phyloP scores from a whole-genome alignment of 2,113 vertebrate genomes.

The Lepisosteus osseus region DNA sequence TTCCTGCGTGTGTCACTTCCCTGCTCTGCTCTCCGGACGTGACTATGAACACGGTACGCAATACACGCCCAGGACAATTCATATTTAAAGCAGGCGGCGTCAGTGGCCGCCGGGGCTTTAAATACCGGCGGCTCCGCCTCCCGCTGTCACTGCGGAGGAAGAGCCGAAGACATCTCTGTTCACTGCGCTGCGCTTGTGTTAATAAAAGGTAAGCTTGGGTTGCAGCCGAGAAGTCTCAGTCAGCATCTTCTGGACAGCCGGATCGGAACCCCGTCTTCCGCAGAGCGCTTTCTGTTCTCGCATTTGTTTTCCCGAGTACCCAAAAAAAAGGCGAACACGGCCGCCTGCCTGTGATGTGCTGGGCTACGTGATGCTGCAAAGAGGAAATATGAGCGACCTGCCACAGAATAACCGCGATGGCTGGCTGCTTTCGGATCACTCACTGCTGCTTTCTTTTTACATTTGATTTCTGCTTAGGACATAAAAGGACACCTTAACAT shows the following conservation, averaged over 20 bases:
- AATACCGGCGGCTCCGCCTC: conserved; percentile 27
- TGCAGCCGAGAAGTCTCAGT: too few relatives aligned
- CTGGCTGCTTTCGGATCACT: too few relatives aligned
- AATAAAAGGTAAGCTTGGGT: too few relatives aligned
- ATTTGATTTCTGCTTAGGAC: too few relatives aligned
- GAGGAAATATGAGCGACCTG: background rate
- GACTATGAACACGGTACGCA: conserved; percentile 37
- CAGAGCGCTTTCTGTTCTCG: too few relatives aligned
- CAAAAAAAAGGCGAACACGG: too few relatives aligned
- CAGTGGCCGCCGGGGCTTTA: conserved; percentile 29
- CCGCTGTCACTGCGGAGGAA: conserved; percentile 36
- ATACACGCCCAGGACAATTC: conserved; percentile 10
- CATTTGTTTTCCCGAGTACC: background rate
- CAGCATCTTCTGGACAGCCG: too few relatives aligned
- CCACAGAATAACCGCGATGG: too few relatives aligned
- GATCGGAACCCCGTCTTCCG: too few relatives aligned
- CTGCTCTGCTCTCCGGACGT: conserved; percentile 42
- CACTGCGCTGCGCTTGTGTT: too few relatives aligned
- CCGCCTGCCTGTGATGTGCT: background rate
- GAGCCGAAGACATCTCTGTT: conserved; percentile 11
- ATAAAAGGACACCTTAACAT: too few relatives aligned
- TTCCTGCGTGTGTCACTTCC: background rate
- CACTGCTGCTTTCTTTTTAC: too few relatives aligned
- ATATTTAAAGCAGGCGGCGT: conserved; percentile 13
- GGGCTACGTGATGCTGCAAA: conserved; percentile 8